Percentiles rank a stretch among this genome's conserved stretches.
phyloP scores from a whole-genome alignment of 2,797 vertebrate species.

The Mormyrus proboscirostris region DNA sequence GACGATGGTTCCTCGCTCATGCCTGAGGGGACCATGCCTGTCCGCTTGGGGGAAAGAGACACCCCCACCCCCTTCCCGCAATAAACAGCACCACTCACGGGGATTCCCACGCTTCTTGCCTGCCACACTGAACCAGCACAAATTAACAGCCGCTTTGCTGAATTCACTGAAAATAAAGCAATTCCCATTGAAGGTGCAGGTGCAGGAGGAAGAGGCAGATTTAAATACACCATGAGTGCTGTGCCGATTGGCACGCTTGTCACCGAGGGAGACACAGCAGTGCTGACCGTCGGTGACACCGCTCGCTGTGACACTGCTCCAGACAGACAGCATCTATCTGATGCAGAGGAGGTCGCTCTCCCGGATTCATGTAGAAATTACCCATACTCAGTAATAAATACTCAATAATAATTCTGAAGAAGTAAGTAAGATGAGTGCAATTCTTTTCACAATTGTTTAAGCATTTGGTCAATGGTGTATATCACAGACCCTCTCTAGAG shows the following conservation, averaged over 20 bases:
- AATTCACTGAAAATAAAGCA: not conserved
- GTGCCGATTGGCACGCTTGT: not conserved
- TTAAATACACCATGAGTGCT: not conserved
- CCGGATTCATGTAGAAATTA: not conserved
- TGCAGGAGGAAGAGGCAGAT: not conserved
- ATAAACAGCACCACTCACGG: not conserved
- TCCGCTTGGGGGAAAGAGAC: not conserved
- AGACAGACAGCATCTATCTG: not conserved
- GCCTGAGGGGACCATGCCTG: not conserved
- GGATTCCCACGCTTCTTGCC: not conserved
- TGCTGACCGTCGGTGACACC: not conserved
- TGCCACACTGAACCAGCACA: not conserved
- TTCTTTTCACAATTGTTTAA: not conserved
- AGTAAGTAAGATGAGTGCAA: not conserved
- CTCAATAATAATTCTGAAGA: not conserved
- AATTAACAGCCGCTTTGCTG: not conserved
- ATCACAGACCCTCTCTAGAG: not conserved
- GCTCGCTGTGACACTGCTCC: not conserved
- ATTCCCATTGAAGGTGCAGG: not conserved
- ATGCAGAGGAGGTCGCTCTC: not conserved
- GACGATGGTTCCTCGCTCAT: not conserved
- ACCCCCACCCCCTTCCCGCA: not conserved
- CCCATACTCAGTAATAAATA: not conserved
- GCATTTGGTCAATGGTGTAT: not conserved
- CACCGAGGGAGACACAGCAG: not conserved